phyloP scores from a whole-genome alignment of 1,140 invertebrate species.

The Trachelipus rathkii region DNA sequence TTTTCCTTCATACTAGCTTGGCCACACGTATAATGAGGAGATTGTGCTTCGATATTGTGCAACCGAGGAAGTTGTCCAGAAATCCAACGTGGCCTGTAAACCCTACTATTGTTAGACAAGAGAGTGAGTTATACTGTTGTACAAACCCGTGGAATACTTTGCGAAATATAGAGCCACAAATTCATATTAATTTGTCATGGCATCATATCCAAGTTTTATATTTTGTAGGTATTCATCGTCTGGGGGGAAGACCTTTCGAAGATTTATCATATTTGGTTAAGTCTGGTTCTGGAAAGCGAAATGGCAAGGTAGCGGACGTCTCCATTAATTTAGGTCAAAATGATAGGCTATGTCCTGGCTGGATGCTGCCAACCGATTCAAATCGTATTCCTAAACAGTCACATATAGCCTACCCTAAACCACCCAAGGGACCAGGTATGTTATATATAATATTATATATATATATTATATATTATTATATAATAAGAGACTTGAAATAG shows the following conservation, averaged over 20 bases:
- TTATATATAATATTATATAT: background rate
- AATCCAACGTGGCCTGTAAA: constrained; percentile 82
- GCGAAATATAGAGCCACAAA: too few relatives aligned
- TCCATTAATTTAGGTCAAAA: constrained; percentile 8
- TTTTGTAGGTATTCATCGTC: background rate
- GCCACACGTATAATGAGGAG: constrained; percentile 74
- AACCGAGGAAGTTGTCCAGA: constrained; percentile 76
- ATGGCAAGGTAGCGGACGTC: background rate
- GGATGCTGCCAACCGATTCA: constrained; percentile 72
- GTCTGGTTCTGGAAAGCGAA: background rate
- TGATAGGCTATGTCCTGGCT: constrained; percentile 58
- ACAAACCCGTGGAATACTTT: too few relatives aligned
- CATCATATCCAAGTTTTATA: background rate
- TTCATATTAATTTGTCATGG: too few relatives aligned
- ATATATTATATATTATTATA: too few relatives aligned
- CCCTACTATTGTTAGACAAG: constrained; percentile 74
- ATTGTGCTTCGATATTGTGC: constrained; percentile 74
- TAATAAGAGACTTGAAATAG: too few relatives aligned
- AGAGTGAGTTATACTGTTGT: constrained; percentile 60
- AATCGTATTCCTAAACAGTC: constrained; percentile 67
- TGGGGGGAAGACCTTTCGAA: constrained; percentile 5
- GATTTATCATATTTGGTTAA: background rate
- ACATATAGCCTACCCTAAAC: constrained; percentile 76
- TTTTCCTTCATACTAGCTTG: constrained; percentile 63
- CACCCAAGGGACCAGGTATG: constrained; percentile 70